Evolutionary conservation across 1,140 invertebrate species (phyloP).

Genomic region (Caenorhabditis remanei): DNA sequence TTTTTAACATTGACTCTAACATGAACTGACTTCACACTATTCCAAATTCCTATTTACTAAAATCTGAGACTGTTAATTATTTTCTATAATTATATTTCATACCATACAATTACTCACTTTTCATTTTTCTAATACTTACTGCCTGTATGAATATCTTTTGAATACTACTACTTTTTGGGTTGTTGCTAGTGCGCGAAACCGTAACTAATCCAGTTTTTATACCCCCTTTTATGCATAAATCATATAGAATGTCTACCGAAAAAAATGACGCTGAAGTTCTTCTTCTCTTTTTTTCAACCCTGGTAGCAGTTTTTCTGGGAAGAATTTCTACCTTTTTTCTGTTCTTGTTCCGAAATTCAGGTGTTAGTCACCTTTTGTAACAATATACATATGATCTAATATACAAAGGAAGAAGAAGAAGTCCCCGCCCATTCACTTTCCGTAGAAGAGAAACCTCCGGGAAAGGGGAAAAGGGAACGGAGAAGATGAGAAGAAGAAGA

Average conservation of each 20-base stretch:
- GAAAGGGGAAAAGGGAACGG: constrained; percentile 16
- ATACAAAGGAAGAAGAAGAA: constrained; percentile 15
- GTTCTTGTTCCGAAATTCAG: constrained; percentile 27
- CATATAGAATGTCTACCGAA: not conserved
- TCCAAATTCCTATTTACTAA: too few species aligned
- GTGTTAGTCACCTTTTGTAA: constrained; percentile 43
- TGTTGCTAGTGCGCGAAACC: constrained; percentile 27
- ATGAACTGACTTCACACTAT: too few species aligned
- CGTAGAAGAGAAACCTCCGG: constrained; percentile 28
- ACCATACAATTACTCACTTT: not conserved
- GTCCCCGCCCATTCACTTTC: constrained; percentile 45
- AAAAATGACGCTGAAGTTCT: not conserved
- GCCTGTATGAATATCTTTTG: not conserved
- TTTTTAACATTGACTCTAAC: too few species aligned
- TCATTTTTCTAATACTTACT: not conserved
- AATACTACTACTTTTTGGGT: not conserved
- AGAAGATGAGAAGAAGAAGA: not conserved
- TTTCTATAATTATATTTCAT: not conserved
- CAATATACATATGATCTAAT: constrained; percentile 46
- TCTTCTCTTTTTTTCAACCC: not conserved
- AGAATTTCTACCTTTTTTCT: not conserved
- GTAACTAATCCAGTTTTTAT: constrained; percentile 53
- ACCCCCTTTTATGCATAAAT: constrained; percentile 31
- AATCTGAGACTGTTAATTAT: not conserved
- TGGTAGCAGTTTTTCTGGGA: not conserved